phyloP scores from a whole-genome alignment of 2,113 vertebrate genomes.

The Cacatua alba region DNA sequence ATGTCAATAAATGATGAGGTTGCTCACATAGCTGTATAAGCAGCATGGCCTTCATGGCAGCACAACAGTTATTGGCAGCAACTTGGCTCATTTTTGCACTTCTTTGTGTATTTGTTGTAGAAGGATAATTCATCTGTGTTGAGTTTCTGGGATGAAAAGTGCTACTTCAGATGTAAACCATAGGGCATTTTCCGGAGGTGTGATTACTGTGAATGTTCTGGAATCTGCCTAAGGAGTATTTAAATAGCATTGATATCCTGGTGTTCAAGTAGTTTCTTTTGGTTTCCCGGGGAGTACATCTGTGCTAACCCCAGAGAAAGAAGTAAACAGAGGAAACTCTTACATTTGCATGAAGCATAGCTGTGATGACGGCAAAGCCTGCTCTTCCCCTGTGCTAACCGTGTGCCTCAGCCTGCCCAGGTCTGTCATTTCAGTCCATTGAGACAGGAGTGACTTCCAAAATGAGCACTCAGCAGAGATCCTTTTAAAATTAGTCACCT shows the following conservation, averaged over 20 bases:
- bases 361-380: background rate
- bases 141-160: background rate
- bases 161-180: background rate
- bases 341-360: background rate
- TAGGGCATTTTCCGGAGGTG: background rate
- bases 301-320: background rate
- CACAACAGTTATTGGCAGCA: background rate
- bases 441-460: background rate
- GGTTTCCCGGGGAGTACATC: background rate
- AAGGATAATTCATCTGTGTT: background rate
- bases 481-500: background rate
- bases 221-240: background rate
- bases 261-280: background rate
- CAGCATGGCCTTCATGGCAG: background rate
- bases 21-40: background rate
- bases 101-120: background rate
- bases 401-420: background rate
- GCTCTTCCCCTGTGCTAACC: background rate
- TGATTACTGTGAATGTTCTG: background rate
- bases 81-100: background rate
- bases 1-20: background rate
- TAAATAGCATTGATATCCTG: background rate
- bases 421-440: background rate
- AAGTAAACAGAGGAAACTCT: background rate
- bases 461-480: background rate